A percentile compares a stretch with the other conserved stretches of the same genome.
phyloP scores from a whole-genome alignment of 2,113 vertebrate species.

The Bubalus kerabau region DNA sequence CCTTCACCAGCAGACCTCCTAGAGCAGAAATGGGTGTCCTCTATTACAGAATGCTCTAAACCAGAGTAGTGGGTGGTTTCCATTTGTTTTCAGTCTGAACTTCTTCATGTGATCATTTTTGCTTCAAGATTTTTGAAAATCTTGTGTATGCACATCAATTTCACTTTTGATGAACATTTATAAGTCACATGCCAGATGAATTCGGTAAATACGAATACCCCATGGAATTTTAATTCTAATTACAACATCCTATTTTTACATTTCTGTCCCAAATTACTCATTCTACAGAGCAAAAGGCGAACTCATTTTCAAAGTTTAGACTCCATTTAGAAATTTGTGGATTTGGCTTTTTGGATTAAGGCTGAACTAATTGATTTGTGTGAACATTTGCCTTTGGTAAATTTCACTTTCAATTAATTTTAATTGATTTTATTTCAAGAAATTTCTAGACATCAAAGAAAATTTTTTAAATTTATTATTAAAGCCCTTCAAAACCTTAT shows the following conservation, averaged over 20 bases:
- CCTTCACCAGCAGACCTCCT: not conserved
- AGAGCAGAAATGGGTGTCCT: not conserved
- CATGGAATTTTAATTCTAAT: not conserved
- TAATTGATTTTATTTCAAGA: conserved; percentile 48
- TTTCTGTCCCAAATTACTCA: not conserved
- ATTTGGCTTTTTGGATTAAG: not conserved
- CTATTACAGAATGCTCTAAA: not conserved
- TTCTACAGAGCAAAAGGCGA: not conserved
- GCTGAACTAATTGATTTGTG: conserved; percentile 35
- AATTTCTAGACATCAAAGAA: conserved; percentile 43
- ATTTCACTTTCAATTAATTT: conserved; percentile 54
- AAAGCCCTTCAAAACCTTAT: not conserved
- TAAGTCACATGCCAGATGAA: not conserved
- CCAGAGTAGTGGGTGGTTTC: not conserved
- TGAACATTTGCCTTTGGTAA: conserved; percentile 47
- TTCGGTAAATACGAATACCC: not conserved
- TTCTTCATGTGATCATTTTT: not conserved
- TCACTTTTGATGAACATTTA: not conserved
- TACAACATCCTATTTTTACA: not conserved
- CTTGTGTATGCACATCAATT: not conserved
- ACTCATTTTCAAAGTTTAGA: conserved; percentile 4
- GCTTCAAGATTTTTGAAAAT: not conserved
- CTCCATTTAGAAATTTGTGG: not conserved
- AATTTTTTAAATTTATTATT: not conserved
- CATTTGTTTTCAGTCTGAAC: not conserved